Percentiles rank a stretch among this genome's conserved stretches.
Evolutionary conservation across 2,797 vertebrate species (phyloP).

Genomic region (Hemitrygon akajei): DNA sequence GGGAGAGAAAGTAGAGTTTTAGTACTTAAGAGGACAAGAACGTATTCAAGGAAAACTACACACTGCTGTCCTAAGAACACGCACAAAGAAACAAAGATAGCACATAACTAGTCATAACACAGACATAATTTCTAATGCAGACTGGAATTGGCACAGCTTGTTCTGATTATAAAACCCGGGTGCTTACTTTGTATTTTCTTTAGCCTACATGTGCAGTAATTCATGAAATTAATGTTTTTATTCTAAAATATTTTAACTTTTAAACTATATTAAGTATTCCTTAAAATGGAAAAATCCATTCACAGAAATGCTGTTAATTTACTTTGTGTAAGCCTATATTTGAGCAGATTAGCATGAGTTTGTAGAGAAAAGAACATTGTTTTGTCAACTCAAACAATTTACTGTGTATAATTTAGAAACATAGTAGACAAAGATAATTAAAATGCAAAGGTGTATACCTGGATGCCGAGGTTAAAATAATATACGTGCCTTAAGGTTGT

Average conservation of each 20-base stretch:
- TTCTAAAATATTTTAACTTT: neutral
- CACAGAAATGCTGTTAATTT: constrained; percentile 3
- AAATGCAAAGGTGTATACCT: neutral
- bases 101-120: no score
- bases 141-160: neutral
- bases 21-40: neutral
- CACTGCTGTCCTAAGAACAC: neutral
- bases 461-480: no score
- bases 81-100: neutral
- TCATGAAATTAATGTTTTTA: neutral
- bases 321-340: neutral
- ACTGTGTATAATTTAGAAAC: neutral
- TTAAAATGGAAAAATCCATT: neutral
- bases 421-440: neutral
- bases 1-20: neutral
- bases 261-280: neutral
- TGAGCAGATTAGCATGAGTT: neutral
- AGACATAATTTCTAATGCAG: neutral
- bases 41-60: neutral
- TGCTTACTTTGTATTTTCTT: neutral
- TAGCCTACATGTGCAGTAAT: neutral
- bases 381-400: neutral
- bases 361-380: neutral
- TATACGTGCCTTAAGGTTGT: no score
- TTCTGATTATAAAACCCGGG: neutral